These are phyloP conservation scores for Rhinolophus ferrumequinum DNA, from an alignment of 2,113 vertebrate genomes.

Conservation along the genomic window DNA sequence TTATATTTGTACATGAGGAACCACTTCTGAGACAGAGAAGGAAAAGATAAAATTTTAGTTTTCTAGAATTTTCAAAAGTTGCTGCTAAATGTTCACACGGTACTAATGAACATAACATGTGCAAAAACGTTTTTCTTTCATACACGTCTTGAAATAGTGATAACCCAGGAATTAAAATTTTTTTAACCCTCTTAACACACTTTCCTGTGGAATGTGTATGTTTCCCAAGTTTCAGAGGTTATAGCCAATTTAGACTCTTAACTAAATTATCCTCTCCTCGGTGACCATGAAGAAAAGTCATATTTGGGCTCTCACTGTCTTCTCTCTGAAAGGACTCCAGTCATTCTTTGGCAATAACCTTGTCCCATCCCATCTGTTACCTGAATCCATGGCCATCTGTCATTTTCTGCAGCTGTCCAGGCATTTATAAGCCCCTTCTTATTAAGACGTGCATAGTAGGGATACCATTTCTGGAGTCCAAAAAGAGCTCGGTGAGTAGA, in stretches of 20 bases:
- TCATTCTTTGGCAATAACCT: constrained; percentile 48
- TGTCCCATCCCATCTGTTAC: constrained; percentile 87
- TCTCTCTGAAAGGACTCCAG: constrained; percentile 72
- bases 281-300: constrained; percentile 58
- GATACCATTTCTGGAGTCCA: constrained; percentile 99
- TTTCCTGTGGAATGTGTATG: neutral
- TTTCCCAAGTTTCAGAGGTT: constrained; percentile 1
- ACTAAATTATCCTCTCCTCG: constrained; percentile 42
- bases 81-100: neutral
- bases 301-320: constrained; percentile 46
- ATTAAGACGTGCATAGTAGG: constrained; percentile 98
- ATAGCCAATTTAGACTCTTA: constrained; percentile 47
- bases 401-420: constrained; percentile 99
- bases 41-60: neutral
- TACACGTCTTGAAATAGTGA: neutral
- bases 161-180: neutral
- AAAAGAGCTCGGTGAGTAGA: constrained; percentile 98
- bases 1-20: neutral
- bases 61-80: neutral
- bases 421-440: constrained; percentile 99
- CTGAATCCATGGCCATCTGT: constrained; percentile 99
- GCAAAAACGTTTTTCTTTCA: neutral
- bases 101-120: neutral
- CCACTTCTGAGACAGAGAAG: neutral
- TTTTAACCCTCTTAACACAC: neutral